These are phyloP conservation scores for Bostrychus sinensis DNA, from an alignment of 2,113 vertebrate genomes.

Conservation along the genomic window DNA sequence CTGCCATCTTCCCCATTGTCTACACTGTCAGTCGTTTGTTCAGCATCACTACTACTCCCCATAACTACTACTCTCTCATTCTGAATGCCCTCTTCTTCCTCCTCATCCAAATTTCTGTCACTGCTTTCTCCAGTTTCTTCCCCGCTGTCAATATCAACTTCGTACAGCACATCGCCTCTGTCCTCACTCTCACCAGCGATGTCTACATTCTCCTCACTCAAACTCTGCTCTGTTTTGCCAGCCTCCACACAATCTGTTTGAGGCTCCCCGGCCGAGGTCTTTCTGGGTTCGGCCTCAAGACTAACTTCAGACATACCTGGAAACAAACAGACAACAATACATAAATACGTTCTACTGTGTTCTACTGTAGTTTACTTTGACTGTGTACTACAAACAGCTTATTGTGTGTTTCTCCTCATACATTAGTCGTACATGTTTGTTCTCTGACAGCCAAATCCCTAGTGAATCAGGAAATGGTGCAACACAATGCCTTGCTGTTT, in stretches of 20 bases:
- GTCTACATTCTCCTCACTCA: slow-evolving; percentile 50
- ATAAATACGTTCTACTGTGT: slow-evolving; percentile 43
- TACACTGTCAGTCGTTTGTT: slow-evolving; percentile 30
- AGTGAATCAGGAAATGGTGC: background rate
- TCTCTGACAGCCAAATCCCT: background rate
- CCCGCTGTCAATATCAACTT: slow-evolving; percentile 54
- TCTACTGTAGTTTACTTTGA: background rate
- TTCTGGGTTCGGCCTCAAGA: slow-evolving; percentile 70
- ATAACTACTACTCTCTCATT: background rate
- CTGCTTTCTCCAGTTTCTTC: slow-evolving; percentile 29
- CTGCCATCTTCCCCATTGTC: slow-evolving; percentile 21
- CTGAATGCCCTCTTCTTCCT: slow-evolving; percentile 23
- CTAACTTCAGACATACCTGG: slow-evolving; percentile 83
- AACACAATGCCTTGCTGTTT: background rate
- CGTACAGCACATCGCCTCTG: slow-evolving; percentile 43
- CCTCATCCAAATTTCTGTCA: slow-evolving; percentile 22
- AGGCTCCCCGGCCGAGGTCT: slow-evolving; percentile 62
- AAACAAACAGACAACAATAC: slow-evolving; percentile 68
- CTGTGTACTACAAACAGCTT: background rate
- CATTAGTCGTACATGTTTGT: background rate
- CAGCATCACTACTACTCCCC: slow-evolving; percentile 1
- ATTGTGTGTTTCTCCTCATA: background rate
- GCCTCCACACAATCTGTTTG: slow-evolving; percentile 58
- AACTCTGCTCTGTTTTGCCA: slow-evolving; percentile 53
- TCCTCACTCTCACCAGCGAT: slow-evolving; percentile 24